phyloP scores from a whole-genome alignment of 2,797 vertebrate species.

The Rhadinocentrus ornatus region DNA sequence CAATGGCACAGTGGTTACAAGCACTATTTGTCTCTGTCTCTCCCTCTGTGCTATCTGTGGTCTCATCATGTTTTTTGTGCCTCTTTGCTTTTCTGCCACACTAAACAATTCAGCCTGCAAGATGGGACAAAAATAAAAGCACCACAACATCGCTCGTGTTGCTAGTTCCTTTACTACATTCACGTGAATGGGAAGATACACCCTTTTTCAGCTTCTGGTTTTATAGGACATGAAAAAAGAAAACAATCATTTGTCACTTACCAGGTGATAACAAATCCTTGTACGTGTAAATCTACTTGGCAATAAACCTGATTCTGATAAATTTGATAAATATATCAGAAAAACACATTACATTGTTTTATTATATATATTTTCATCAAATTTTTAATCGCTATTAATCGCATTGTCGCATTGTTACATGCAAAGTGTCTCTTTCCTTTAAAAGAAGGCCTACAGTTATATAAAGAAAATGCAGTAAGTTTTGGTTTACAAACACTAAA shows the following conservation, averaged over 20 bases:
- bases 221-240: background rate
- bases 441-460: no score
- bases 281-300: no score
- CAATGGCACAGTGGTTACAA: conserved; percentile 39
- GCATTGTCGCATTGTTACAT: no score
- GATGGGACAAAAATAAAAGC: background rate
- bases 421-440: no score
- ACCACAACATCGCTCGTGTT: background rate
- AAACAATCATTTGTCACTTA: background rate
- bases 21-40: conserved; percentile 57
- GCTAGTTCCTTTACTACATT: background rate
- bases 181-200: background rate
- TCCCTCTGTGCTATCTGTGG: conserved; percentile 41
- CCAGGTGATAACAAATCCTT: background rate
- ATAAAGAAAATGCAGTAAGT: no score
- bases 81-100: conserved; percentile 30
- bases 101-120: conserved; percentile 25
- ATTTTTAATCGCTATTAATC: no score
- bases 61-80: conserved; percentile 44
- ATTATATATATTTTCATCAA: no score
- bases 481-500: no score
- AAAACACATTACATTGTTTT: background rate
- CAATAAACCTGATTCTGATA: no score
- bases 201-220: background rate
- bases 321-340: background rate